phyloP scores from a whole-genome alignment of 2,113 vertebrate genomes.

The Colossoma macropomum region DNA sequence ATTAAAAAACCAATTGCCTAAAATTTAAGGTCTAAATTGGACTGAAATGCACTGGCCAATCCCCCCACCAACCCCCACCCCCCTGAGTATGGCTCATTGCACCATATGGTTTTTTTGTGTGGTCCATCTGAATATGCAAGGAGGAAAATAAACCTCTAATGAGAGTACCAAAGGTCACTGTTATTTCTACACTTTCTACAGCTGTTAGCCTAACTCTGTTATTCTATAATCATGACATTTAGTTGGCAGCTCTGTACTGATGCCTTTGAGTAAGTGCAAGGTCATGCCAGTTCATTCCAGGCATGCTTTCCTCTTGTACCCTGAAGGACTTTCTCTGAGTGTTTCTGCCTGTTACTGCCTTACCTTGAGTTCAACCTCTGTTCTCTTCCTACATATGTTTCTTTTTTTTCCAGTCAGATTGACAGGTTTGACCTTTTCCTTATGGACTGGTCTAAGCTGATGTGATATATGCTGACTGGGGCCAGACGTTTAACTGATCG shows the following conservation, averaged over 20 bases:
- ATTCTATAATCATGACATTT: neutral
- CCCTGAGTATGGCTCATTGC: too few relatives aligned
- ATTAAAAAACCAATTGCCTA: too few relatives aligned
- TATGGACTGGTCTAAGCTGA: constrained; percentile 5
- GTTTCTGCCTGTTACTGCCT: neutral
- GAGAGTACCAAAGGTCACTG: neutral
- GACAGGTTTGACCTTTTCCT: constrained; percentile 45
- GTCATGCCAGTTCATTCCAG: neutral
- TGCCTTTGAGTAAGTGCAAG: neutral
- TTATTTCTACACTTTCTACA: neutral
- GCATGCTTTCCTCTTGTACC: neutral
- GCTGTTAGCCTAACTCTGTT: neutral
- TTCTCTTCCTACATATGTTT: neutral
- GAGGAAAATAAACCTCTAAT: neutral
- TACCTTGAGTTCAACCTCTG: neutral
- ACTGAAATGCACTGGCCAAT: too few relatives aligned
- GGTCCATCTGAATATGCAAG: neutral
- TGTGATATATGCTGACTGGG: constrained; percentile 16
- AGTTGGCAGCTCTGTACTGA: neutral
- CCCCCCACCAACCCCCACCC: too few relatives aligned
- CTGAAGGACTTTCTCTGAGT: neutral
- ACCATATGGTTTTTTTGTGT: too few relatives aligned
- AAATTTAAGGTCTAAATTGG: too few relatives aligned
- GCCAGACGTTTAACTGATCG: constrained; percentile 33
- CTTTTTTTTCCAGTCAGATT: constrained; percentile 29